A percentile compares a stretch with the other conserved stretches of the same genome.
phyloP scores from a whole-genome alignment of 2,113 vertebrate species.

The Lynx canadensis region DNA sequence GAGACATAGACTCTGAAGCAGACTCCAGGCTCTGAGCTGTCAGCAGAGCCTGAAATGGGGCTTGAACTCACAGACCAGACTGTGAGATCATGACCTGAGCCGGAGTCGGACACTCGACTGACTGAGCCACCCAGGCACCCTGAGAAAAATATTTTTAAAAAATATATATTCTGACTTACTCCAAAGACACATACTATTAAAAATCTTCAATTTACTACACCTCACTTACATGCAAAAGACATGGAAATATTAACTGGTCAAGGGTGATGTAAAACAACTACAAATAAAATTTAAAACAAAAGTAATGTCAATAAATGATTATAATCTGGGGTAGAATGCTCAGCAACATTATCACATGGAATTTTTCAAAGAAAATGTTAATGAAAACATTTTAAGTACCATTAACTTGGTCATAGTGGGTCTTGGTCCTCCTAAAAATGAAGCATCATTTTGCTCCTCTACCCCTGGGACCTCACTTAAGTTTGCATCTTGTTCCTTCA shows the following conservation, averaged over 20 bases:
- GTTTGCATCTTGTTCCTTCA: slow-evolving; percentile 1
- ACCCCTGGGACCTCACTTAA: slow-evolving; percentile 52
- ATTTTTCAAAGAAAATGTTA: slow-evolving; percentile 36
- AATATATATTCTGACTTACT: neutral
- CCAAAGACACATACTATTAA: slow-evolving; percentile 44
- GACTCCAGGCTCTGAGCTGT: no score
- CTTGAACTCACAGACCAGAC: no score
- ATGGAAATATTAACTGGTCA: neutral
- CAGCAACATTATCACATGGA: neutral
- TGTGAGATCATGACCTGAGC: no score
- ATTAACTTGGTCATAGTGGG: slow-evolving; percentile 97
- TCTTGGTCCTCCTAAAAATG: slow-evolving; percentile 94
- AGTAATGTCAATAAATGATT: neutral
- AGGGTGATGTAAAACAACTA: neutral
- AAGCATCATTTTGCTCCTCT: slow-evolving; percentile 81
- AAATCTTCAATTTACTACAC: neutral
- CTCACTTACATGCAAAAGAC: neutral
- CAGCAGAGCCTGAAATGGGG: no score
- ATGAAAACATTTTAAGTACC: slow-evolving; percentile 86
- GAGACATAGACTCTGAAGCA: no score
- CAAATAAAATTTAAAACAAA: slow-evolving; percentile 10
- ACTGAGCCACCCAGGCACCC: no score
- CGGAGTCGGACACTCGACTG: no score
- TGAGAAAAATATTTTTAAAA: neutral
- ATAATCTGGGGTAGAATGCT: neutral